These are phyloP conservation scores for Falco rusticolus DNA, from an alignment of 2,797 vertebrate genomes.

Conservation along the genomic window DNA sequence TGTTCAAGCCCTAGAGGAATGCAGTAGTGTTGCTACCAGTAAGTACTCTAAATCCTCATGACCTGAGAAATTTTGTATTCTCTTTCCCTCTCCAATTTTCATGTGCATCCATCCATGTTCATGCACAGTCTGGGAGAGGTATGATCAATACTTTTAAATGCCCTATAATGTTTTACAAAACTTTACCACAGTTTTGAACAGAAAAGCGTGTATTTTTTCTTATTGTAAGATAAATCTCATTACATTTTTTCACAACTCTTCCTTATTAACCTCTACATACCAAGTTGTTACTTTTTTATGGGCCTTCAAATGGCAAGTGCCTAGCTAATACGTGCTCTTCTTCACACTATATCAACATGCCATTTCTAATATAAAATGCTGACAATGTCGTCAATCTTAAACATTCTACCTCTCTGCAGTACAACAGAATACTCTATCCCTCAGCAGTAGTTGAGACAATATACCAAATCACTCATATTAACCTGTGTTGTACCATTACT, in stretches of 20 bases:
- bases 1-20: neutral
- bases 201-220: neutral
- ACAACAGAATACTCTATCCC: neutral
- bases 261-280: neutral
- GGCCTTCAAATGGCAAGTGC: neutral
- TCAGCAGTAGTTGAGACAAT: neutral
- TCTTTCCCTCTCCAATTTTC: neutral
- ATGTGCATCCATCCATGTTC: neutral
- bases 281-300: neutral
- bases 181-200: neutral
- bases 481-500: neutral
- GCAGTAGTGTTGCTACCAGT: neutral
- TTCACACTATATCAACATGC: neutral
- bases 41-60: neutral
- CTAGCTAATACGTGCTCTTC: neutral
- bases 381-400: neutral
- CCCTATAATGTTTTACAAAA: neutral
- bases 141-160: neutral
- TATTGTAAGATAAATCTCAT: neutral
- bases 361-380: neutral
- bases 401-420: neutral
- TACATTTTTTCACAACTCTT: neutral
- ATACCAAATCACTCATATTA: neutral
- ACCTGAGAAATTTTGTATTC: neutral
- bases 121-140: neutral